Evolutionary conservation across 2,888 invertebrate species (phyloP), one percentile per base, ranked within the genome.

Genomic region (Allophyes oxyacanthae): DNA sequence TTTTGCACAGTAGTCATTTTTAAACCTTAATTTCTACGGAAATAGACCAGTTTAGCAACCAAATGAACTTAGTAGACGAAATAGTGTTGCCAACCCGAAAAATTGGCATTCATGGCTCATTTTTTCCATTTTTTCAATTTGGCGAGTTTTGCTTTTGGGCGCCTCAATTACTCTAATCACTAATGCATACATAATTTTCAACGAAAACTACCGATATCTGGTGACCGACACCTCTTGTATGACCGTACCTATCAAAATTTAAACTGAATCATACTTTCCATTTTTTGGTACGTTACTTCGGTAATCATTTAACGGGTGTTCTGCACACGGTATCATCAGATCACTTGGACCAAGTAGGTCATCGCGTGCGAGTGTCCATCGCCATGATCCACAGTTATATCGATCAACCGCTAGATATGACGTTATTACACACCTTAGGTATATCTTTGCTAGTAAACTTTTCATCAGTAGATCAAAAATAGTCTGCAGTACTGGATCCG

Each of bases 241-340:
- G 4, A 20, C 20, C 4, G 9, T 14, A 14, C 15, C 26, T 37
- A 28, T 0, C 15, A 0, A 63, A 63, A 68, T 40, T 40, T 32
- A 53, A 69, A 30, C 43, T 0, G 13, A 69, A 40, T 43, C 34
- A 48, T 6, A 65, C 66, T 57, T 64, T 61, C 62, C 51, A 48
- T 61, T 60, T 60, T 49, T 57, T 50, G 59, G 71, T 69, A 56
- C 67, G 58, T 74, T 71, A 79, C 60, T 76, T 68, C 75, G 76
- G 72, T 79, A 64, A 70, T 68, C 64, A 68, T 73, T 79, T 77
- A 75, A 81, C 76, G 72, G 75, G 49, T 55, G 48, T 55, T 43
- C 44, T 48, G 55, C 53, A 57, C 64, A 64, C 59, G 48, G 63
- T 64, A 75, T 55, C 65, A 59, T 64, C 20, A 48, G 51, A 43